Evolutionary conservation across 2,113 vertebrate species (phyloP).

Genomic region (Pantherophis guttatus): DNA sequence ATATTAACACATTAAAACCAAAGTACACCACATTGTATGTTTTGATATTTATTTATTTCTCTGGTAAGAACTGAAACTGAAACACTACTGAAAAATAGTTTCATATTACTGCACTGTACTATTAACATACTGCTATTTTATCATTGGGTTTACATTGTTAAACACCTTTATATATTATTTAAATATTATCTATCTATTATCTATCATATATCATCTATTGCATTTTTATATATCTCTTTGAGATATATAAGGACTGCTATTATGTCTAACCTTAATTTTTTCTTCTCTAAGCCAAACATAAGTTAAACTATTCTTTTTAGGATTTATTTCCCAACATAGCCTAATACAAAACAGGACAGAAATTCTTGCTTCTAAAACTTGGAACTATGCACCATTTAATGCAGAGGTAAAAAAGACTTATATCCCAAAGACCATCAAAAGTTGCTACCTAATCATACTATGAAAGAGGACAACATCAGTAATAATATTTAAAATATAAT

Average conservation of each 20-base stretch:
- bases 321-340: neutral
- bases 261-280: neutral
- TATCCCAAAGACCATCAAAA: neutral
- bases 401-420: neutral
- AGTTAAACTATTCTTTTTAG: neutral
- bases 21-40: neutral
- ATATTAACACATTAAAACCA: neutral
- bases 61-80: neutral
- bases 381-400: neutral
- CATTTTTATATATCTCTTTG: neutral
- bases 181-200: neutral
- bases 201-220: neutral
- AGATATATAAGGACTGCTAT: neutral
- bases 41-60: neutral
- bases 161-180: neutral
- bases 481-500: neutral
- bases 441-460: neutral
- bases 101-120: neutral
- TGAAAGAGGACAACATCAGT: neutral
- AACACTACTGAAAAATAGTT: neutral
- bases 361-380: neutral
- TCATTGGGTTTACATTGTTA: neutral
- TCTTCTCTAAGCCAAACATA: neutral
- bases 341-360: neutral
- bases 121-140: neutral